Evolutionary conservation across 2,888 invertebrate genomes (phyloP).

Genomic region (Ectemnius lituratus): DNA sequence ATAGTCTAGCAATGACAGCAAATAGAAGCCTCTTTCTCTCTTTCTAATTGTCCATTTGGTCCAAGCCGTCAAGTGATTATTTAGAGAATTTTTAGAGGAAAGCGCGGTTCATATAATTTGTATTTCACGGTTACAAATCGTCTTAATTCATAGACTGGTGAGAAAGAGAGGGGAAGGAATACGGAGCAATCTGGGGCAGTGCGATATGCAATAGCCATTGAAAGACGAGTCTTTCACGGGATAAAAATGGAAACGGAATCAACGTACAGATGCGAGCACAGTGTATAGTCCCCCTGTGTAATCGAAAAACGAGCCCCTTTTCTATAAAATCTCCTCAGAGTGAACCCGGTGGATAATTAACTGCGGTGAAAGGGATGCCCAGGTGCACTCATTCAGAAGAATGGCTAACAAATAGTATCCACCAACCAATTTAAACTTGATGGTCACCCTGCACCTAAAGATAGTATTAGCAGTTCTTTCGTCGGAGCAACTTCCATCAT

Average conservation of each 20-base stretch:
- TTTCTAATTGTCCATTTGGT: too few species aligned
- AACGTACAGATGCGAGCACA: neutral
- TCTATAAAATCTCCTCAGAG: slow-evolving; percentile 35
- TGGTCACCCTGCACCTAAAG: too few species aligned
- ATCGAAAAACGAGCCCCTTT: slow-evolving; percentile 13
- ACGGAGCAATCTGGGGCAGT: slow-evolving; percentile 62
- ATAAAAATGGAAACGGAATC: slow-evolving; percentile 69
- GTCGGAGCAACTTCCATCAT: too few species aligned
- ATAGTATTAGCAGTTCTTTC: too few species aligned
- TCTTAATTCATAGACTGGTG: slow-evolving; percentile 4
- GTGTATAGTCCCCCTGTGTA: too few species aligned
- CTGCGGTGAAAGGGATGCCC: slow-evolving; percentile 6
- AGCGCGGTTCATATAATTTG: neutral
- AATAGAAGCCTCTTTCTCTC: neutral
- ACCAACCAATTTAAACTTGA: too few species aligned
- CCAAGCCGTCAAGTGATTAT: too few species aligned
- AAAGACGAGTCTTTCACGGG: slow-evolving; percentile 66
- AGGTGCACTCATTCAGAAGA: neutral
- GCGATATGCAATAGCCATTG: slow-evolving; percentile 53
- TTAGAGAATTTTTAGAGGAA: too few species aligned
- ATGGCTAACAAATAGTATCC: too few species aligned
- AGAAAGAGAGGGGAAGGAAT: slow-evolving; percentile 6
- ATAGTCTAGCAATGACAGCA: slow-evolving; percentile 24
- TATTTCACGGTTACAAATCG: neutral
- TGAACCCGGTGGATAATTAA: slow-evolving; percentile 64